These are phyloP conservation scores for Chrysogorgia sp. DNA, from an alignment of 92 coral and sea anemone species.

Conservation along the genomic window DNA sequence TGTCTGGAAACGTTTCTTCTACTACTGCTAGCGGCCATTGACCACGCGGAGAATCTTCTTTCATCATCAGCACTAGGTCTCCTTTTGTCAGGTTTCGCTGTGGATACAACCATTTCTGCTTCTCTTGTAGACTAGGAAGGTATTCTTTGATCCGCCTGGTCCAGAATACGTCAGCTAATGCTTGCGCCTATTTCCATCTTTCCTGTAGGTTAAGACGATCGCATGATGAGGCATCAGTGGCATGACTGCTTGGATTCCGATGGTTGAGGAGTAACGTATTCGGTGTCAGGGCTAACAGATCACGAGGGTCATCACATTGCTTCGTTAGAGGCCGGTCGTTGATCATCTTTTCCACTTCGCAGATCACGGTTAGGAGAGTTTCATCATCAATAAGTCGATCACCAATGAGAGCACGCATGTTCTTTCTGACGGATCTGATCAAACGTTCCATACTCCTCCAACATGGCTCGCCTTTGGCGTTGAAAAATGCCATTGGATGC, in stretches of 20 bases:
- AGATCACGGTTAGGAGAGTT: constrained; percentile 40
- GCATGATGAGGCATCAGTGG: constrained; percentile 1
- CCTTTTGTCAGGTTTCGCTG: constrained; percentile 27
- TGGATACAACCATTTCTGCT: constrained; percentile 39
- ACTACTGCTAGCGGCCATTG: constrained; percentile 47
- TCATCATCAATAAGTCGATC: constrained; percentile 49
- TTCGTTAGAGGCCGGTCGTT: constrained; percentile 48
- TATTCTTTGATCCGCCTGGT: constrained; percentile 30
- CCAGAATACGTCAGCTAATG: constrained; percentile 43
- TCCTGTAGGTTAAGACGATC: constrained; percentile 3
- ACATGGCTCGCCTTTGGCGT: constrained; percentile 58
- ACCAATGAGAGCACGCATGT: constrained; percentile 41
- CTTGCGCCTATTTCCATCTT: constrained; percentile 32
- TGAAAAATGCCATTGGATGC: constrained; percentile 53
- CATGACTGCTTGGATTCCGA: constrained; percentile 10
- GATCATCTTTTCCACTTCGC: constrained; percentile 47
- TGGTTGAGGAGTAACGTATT: constrained; percentile 40
- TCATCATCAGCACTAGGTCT: constrained; percentile 29
- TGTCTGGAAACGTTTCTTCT: constrained; percentile 40
- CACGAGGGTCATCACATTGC: constrained; percentile 50
- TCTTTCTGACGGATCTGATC: constrained; percentile 43
- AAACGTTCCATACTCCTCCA: constrained; percentile 64
- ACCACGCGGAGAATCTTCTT: constrained; percentile 38
- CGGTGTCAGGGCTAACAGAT: constrained; percentile 47
- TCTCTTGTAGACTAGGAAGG: constrained; percentile 46